Evolutionary conservation across 2,113 vertebrate species (phyloP).

Genomic region (Chitala chitala): DNA sequence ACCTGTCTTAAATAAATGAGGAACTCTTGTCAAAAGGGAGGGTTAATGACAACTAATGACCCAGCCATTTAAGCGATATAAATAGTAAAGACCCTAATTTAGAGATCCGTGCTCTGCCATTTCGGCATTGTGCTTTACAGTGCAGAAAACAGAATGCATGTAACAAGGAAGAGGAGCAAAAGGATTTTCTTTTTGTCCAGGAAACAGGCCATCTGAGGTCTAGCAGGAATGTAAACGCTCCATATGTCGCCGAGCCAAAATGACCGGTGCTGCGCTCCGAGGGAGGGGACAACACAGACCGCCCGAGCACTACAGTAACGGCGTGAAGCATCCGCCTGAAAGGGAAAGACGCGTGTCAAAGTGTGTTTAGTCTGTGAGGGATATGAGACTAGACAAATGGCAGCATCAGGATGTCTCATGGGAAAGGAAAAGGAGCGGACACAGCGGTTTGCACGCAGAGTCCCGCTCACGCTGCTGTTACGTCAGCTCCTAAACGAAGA

Average conservation of each 20-base stretch:
- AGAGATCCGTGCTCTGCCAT: background rate
- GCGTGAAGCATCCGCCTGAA: too few species aligned
- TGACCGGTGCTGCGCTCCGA: constrained; percentile 34
- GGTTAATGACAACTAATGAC: constrained; percentile 20
- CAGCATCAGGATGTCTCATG: too few species aligned
- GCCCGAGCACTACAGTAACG: too few species aligned
- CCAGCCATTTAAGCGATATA: constrained; percentile 16
- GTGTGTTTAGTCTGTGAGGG: background rate
- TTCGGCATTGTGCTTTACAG: background rate
- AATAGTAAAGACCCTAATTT: constrained; percentile 12
- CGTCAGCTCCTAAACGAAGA: background rate
- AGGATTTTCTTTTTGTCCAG: constrained; percentile 47
- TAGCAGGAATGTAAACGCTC: constrained; percentile 46
- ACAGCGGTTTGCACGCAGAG: too few species aligned
- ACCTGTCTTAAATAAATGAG: background rate
- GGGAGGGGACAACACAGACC: background rate
- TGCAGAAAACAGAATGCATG: constrained; percentile 23
- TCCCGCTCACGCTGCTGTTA: background rate
- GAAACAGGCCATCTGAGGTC: constrained; percentile 14
- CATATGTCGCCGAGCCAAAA: constrained; percentile 30
- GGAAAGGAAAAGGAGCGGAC: background rate
- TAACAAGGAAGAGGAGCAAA: constrained; percentile 22
- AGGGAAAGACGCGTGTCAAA: too few species aligned
- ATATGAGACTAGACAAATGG: background rate
- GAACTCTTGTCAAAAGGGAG: background rate